These are phyloP conservation scores for Drosophila biarmipes DNA, from an alignment of 1,140 invertebrate species.

Conservation along the genomic window DNA sequence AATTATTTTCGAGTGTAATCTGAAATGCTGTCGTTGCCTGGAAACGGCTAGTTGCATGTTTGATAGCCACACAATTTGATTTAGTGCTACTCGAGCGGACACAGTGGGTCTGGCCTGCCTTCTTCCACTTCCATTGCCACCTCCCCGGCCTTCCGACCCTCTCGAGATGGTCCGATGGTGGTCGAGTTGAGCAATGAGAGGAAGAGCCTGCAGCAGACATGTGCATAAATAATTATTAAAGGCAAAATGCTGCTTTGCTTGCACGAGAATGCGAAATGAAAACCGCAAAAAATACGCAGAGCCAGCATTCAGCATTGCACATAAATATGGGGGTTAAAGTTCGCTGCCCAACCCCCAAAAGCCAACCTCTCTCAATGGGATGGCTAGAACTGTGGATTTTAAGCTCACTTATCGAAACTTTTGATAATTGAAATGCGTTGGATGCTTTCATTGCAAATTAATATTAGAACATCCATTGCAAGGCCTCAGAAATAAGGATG, in stretches of 20 bases:
- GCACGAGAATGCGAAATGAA: slow-evolving; percentile 39
- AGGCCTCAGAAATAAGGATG: background rate
- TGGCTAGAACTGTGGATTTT: background rate
- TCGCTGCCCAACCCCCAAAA: background rate
- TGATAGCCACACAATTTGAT: slow-evolving; percentile 73
- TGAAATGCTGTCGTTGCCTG: slow-evolving; percentile 15
- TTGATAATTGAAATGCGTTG: background rate
- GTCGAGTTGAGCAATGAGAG: slow-evolving; percentile 17
- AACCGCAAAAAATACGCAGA: slow-evolving; percentile 45
- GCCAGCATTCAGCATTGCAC: slow-evolving; percentile 21
- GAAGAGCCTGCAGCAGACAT: slow-evolving; percentile 22
- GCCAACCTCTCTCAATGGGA: background rate
- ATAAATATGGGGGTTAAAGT: background rate
- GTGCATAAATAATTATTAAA: slow-evolving; percentile 62
- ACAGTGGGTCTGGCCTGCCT: slow-evolving; percentile 9
- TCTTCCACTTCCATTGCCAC: background rate
- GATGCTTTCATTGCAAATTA: no score
- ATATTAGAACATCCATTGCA: no score
- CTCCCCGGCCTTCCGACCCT: background rate
- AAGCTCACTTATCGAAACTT: background rate
- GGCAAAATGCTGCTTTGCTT: slow-evolving; percentile 20
- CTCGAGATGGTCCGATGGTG: slow-evolving; percentile 9
- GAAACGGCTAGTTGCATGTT: slow-evolving; percentile 68
- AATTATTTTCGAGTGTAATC: background rate
- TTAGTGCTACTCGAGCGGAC: slow-evolving; percentile 68